Evolutionary conservation across 2,113 vertebrate genomes (phyloP), one percentile per base, ranked within the genome.

Genomic region (Harpagus bidentatus): DNA sequence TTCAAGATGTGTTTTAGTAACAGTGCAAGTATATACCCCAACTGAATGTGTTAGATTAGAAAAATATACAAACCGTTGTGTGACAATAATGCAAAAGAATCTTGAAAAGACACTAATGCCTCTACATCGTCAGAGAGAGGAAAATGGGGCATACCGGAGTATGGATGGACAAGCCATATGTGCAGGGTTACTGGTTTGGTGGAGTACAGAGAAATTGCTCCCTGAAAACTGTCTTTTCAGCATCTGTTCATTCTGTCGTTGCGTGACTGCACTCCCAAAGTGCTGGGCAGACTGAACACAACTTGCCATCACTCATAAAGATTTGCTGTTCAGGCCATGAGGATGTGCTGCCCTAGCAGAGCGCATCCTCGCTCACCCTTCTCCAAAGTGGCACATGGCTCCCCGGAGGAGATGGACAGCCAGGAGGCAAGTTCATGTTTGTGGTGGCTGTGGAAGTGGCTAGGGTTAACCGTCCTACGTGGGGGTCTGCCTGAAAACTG

Each of bases 331-430:
- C 34, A 25, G 45, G 38, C 70, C 58, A 56, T 9, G 17, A 82
- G 36, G 53, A 36, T 29, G 16, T 25, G 10, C 50, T 92, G n/a
- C 52, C 29, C 43, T 26, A 63, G 47, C 47, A 62, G 38, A 65
- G 32, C 0, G 0, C 28, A 17, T 55, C 48, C 26, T 93, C 8
- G 3, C 45, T 43, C n/a, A 45, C 10, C n/a, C 29, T n/a, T 11
- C 40, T 77, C 36, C 67, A 11, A 34, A 70, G 65, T 42, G n/a
- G 73, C 71, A 40, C 22, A 8, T 22, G 16, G 12, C 48, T 81
- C 36, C 38, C 38, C 0, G 0, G 32, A 87, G 61, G 56, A 93
- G 40, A 42, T 55, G 73, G 50, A 65, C 55, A 86, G 55, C 50
- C 43, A 83, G 47, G 34, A 86, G 59, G 47, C 38, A 95, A 82